Evolutionary conservation across 2,797 vertebrate species (phyloP).

Genomic region (Babyrousa celebensis): DNA sequence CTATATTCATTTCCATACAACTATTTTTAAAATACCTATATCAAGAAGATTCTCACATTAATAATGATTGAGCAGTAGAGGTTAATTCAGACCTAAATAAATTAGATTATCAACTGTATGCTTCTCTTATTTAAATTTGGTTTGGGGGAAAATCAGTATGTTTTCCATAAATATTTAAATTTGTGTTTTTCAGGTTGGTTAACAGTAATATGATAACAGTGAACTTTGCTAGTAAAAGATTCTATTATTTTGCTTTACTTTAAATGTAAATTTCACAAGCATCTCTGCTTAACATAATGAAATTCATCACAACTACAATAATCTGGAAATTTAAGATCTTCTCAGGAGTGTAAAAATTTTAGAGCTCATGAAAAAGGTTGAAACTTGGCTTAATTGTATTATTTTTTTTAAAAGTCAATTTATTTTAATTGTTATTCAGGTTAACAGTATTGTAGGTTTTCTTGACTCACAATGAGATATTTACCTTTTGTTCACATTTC

Average conservation of each 20-base stretch:
- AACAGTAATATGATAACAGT: background rate
- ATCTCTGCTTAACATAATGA: background rate
- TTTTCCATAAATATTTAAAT: background rate
- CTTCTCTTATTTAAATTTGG: slow-evolving; percentile 1
- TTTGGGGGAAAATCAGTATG: background rate
- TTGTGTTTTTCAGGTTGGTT: background rate
- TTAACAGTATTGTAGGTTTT: background rate
- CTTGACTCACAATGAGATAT: background rate
- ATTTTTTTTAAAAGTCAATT: slow-evolving; percentile 46
- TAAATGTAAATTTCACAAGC: background rate
- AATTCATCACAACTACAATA: background rate
- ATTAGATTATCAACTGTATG: background rate
- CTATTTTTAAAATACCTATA: background rate
- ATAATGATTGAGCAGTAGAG: background rate
- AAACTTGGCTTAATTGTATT: slow-evolving; percentile 12
- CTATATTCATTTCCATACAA: background rate
- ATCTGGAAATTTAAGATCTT: background rate
- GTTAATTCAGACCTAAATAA: background rate
- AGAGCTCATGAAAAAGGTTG: background rate
- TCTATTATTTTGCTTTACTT: slow-evolving; percentile 13
- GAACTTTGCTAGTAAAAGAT: background rate
- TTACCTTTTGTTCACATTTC: background rate
- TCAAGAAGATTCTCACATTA: background rate
- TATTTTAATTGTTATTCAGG: slow-evolving; percentile 8
- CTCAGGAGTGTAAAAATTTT: background rate